These are phyloP conservation scores for Pelagia noctiluca DNA, from an alignment of 30 jellyfish, hydroid and myxozoan genomes.

Conservation along the genomic window DNA sequence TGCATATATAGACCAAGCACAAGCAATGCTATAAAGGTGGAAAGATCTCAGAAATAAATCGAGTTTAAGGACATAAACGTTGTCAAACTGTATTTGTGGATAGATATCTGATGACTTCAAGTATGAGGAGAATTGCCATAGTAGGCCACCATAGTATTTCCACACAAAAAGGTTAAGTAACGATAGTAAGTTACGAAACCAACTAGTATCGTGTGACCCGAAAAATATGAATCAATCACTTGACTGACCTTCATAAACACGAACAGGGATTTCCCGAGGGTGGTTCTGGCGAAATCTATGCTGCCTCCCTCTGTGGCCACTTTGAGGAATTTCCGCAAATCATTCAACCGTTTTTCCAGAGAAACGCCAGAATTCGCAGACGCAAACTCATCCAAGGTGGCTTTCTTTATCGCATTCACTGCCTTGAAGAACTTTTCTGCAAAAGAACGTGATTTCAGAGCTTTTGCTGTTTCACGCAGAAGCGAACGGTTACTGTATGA, in stretches of 20 bases:
- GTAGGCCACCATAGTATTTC: neutral
- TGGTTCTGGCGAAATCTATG: slow-evolving; percentile 81
- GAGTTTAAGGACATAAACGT: neutral
- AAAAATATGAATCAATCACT: neutral
- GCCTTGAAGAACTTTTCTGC: slow-evolving; percentile 59
- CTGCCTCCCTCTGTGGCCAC: slow-evolving; percentile 77
- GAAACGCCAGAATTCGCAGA: slow-evolving; percentile 16
- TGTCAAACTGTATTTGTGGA: neutral
- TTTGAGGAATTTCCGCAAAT: slow-evolving; percentile 57
- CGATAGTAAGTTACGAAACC: neutral
- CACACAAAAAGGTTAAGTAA: neutral
- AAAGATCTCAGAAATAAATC: too few relatives aligned
- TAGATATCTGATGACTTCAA: neutral
- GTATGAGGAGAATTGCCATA: neutral
- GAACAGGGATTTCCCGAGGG: slow-evolving; percentile 74
- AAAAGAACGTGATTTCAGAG: neutral
- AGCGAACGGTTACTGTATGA: neutral
- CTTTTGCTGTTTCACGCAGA: neutral
- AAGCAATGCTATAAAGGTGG: neutral
- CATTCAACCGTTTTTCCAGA: slow-evolving; percentile 54
- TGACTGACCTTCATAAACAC: slow-evolving; percentile 72
- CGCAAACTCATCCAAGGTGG: slow-evolving; percentile 61
- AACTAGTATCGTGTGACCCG: too few relatives aligned
- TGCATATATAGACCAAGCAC: neutral
- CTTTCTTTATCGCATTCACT: slow-evolving; percentile 58